These are phyloP conservation scores for Spheniscus mendiculus DNA, from an alignment of 2,113 vertebrate genomes.

Conservation along the genomic window DNA sequence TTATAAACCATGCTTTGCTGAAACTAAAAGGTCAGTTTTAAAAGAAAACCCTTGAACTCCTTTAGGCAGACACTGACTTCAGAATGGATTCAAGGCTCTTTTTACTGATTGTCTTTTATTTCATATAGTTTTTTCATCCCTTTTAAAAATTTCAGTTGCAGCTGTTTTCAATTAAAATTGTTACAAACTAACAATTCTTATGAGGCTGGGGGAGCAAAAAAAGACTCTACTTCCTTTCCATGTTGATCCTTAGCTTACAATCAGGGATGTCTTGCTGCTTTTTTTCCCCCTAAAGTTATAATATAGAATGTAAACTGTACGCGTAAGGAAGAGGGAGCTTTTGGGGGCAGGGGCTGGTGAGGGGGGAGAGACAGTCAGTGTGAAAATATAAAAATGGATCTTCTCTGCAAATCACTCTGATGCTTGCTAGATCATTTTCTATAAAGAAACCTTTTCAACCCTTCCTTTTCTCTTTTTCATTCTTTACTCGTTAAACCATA, in stretches of 20 bases:
- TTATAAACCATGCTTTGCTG: conserved; percentile 58
- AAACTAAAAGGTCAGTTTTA: conserved; percentile 63
- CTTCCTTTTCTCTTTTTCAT: neutral
- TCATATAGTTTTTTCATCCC: neutral
- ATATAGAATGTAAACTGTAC: conserved; percentile 19
- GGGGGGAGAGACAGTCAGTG: neutral
- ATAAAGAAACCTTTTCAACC: neutral
- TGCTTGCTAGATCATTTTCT: conserved; percentile 46
- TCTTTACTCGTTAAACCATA: neutral
- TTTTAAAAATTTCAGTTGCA: conserved; percentile 47
- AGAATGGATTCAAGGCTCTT: conserved; percentile 32
- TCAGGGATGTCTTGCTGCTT: conserved; percentile 39
- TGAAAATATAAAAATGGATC: conserved; percentile 30
- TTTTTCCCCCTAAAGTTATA: neutral
- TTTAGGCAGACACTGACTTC: conserved; percentile 43
- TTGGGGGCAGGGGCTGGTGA: neutral
- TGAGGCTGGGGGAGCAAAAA: conserved; percentile 34
- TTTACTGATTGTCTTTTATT: conserved; percentile 54
- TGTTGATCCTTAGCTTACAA: conserved; percentile 55
- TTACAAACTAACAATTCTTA: conserved; percentile 75
- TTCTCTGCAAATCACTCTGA: neutral
- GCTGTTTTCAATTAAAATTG: conserved; percentile 82
- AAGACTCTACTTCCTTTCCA: conserved; percentile 51
- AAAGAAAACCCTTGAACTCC: conserved; percentile 54
- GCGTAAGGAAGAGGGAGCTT: neutral